These are phyloP conservation scores for Scleropages formosus DNA, from an alignment of 2,797 vertebrate species.

Conservation along the genomic window DNA sequence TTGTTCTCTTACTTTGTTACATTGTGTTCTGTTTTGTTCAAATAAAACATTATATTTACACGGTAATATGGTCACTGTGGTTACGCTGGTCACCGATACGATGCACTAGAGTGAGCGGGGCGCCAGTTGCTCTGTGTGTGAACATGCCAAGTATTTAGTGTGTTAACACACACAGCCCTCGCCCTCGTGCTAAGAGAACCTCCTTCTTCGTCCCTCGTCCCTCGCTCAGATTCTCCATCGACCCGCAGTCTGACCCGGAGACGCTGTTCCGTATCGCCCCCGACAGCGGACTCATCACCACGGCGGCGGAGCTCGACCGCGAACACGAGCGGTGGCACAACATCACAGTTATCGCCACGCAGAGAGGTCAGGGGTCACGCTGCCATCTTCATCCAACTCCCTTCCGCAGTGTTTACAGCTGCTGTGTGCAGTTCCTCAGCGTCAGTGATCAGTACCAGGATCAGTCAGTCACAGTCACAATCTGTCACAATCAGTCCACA, in stretches of 20 bases:
- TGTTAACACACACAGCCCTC: neutral
- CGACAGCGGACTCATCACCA: conserved; percentile 78
- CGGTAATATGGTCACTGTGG: too few species aligned
- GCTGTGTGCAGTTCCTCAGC: too few species aligned
- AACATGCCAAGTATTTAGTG: neutral
- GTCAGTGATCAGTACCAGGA: too few species aligned
- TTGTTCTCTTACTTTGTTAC: too few species aligned
- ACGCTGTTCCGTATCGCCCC: conserved; percentile 81
- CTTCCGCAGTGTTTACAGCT: neutral
- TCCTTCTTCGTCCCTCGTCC: conserved; percentile 19
- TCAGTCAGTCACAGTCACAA: too few species aligned
- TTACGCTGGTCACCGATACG: too few species aligned
- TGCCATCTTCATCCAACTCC: neutral
- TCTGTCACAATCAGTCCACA: too few species aligned
- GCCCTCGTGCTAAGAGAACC: neutral
- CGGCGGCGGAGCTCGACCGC: conserved; percentile 77
- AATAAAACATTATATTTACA: too few species aligned
- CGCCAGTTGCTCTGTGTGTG: neutral
- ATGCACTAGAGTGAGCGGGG: too few species aligned
- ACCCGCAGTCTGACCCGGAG: conserved; percentile 80
- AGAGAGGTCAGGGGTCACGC: conserved; percentile 71
- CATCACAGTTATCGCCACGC: conserved; percentile 82
- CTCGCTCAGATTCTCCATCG: conserved; percentile 79
- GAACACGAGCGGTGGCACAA: conserved; percentile 83
- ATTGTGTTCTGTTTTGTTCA: too few species aligned